A percentile compares a stretch with the other conserved stretches of the same genome.
Conservation (phyloP, 2,113 vertebrate genomes). For the Alouatta palliata region DNA sequence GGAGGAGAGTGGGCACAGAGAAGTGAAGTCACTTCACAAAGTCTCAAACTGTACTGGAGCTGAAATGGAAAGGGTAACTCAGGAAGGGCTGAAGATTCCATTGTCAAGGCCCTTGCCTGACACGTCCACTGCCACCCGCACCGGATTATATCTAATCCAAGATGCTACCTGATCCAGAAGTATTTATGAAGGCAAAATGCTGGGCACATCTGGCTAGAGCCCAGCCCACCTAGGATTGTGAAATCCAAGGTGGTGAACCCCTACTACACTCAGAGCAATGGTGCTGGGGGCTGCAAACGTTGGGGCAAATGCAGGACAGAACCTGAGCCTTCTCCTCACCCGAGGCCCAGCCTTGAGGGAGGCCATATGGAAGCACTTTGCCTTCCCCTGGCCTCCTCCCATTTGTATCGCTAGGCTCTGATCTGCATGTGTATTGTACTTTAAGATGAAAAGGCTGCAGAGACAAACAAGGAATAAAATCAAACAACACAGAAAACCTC, state of each 20-base stretch:
- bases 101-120: not conserved
- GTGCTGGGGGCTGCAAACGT: not conserved
- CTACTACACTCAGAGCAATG: not conserved
- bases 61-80: not conserved
- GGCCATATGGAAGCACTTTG: not conserved
- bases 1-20: not conserved
- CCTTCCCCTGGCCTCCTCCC: not conserved
- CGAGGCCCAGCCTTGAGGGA: not conserved
- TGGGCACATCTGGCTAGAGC: not conserved
- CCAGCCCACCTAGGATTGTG: not conserved
- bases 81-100: not conserved
- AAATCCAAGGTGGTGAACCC: not conserved
- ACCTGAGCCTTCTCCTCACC: not conserved
- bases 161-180: not conserved
- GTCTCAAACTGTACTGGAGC: not conserved
- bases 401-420: not conserved
- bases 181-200: not conserved
- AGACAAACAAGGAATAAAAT: slow-evolving; percentile 20
- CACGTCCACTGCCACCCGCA: accelerated
- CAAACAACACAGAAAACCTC: not conserved
- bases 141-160: not conserved
- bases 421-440: not conserved
- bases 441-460: slow-evolving; percentile 29
- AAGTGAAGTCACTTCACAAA: not conserved
- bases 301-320: not conserved